These are phyloP conservation scores for Polydesmus complanatus DNA, from an alignment of 2,888 invertebrate genomes.

Conservation along the genomic window DNA sequence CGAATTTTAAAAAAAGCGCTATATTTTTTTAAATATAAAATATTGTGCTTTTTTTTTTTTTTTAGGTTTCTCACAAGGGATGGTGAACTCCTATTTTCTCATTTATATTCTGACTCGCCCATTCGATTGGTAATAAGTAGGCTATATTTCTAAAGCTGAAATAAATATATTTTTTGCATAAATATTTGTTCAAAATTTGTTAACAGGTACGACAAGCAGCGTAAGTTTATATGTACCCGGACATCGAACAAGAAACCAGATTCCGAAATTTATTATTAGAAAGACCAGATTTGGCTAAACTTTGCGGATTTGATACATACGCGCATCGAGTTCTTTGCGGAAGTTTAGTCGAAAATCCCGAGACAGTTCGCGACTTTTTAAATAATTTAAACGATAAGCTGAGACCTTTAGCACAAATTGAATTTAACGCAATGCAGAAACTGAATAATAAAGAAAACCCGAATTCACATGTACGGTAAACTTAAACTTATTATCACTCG, in stretches of 20 bases:
- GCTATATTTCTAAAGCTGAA: neutral
- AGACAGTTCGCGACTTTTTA: slow-evolving; percentile 64
- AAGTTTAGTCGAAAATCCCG: slow-evolving; percentile 68
- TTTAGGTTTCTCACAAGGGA: too few relatives aligned
- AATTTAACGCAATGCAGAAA: slow-evolving; percentile 58
- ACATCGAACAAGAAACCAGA: slow-evolving; percentile 56
- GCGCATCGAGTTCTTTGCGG: slow-evolving; percentile 78
- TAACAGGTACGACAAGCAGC: slow-evolving; percentile 58
- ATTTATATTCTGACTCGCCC: neutral
- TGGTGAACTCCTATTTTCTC: neutral
- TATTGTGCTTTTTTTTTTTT: slow-evolving; percentile 9
- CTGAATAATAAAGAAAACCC: slow-evolving; percentile 53
- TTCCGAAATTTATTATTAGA: slow-evolving; percentile 56
- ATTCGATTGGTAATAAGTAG: neutral
- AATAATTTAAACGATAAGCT: slow-evolving; percentile 57
- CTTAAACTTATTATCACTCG: neutral
- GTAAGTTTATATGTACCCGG: slow-evolving; percentile 71
- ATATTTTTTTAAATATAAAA: slow-evolving; percentile 39
- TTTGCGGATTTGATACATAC: slow-evolving; percentile 80
- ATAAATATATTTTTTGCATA: neutral
- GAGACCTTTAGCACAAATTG: slow-evolving; percentile 50
- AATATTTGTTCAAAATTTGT: neutral
- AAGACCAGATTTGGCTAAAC: slow-evolving; percentile 61
- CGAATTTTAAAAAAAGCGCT: slow-evolving; percentile 1
- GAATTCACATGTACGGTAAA: neutral